A percentile compares a stretch with the other conserved stretches of the same genome.
Evolutionary conservation across 2,888 invertebrate species (phyloP).

Genomic region (Physocephala rufipes): DNA sequence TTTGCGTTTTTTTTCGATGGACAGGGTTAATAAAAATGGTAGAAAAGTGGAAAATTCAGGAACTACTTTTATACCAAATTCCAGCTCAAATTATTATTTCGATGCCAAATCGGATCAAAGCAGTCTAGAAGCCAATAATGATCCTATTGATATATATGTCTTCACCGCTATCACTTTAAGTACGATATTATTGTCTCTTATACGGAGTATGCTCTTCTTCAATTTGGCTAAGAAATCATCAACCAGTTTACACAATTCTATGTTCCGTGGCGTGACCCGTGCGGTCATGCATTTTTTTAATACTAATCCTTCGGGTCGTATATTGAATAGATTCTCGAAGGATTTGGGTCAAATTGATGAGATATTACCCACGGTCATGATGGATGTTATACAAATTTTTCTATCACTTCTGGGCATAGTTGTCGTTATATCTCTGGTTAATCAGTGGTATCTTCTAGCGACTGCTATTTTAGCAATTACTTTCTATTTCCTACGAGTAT

Average conservation of each 20-base stretch:
- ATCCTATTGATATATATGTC: slow-evolving; percentile 65
- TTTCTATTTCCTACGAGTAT: slow-evolving; percentile 78
- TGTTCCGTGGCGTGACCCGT: slow-evolving; percentile 82
- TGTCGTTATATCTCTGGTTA: slow-evolving; percentile 78
- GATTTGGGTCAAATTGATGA: slow-evolving; percentile 76
- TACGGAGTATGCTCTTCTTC: slow-evolving; percentile 67
- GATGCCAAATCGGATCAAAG: background rate
- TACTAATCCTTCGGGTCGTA: slow-evolving; percentile 82
- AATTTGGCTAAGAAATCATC: slow-evolving; percentile 77
- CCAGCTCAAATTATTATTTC: background rate
- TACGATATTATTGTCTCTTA: slow-evolving; percentile 63
- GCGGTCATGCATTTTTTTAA: slow-evolving; percentile 90
- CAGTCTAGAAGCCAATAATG: slow-evolving; percentile 46
- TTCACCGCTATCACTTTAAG: slow-evolving; percentile 67
- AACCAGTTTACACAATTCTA: slow-evolving; percentile 78
- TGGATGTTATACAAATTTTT: slow-evolving; percentile 74
- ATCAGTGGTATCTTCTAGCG: slow-evolving; percentile 77
- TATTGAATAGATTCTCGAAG: slow-evolving; percentile 89
- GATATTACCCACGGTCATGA: slow-evolving; percentile 63
- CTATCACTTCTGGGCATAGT: slow-evolving; percentile 81
- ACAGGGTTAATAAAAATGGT: slow-evolving; percentile 59
- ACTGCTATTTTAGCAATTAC: slow-evolving; percentile 76
- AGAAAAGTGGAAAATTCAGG: slow-evolving; percentile 26
- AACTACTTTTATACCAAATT: background rate
- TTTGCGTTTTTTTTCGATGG: slow-evolving; percentile 17